Base-by-base conservation (phyloP, 2,113 vertebrate genomes). In the Cepphus grylle region DNA sequence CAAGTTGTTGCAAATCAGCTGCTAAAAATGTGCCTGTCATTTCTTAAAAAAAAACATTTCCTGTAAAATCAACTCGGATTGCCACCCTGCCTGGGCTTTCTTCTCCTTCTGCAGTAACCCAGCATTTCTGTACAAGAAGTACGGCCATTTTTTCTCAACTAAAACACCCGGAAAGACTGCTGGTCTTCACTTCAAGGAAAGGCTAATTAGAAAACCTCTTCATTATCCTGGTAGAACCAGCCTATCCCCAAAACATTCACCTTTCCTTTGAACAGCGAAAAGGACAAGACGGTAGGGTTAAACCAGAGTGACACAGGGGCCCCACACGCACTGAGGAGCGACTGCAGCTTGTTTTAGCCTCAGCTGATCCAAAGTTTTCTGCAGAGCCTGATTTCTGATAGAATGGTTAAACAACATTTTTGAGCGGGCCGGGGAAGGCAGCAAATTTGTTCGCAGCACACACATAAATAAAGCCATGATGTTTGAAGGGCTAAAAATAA, bases 401-500 rank as follows among this genome's bases (percentile, higher is more conserved):
- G 62, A 69, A 45, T 38, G 55, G 50, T 90, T 81, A 67, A 92
- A 80, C 53, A 38, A 1, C 22, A 6, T 23, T 83, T 88, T 66
- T 84, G 47, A 87, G 66, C 25, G 87, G 81, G 38, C 52, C 55
- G 59, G 56, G 29, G 47, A 87, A 94, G 29, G 56, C 81, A 79
- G 56, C n/a, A 61, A 29, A 76, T 79, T 84, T 67, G 11, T 81
- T 81, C 52, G 93, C 52, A 23, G 47, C 38, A 47, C 56, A 62
- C 55, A 72, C 38, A 76, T 81, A 91, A 94, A 90, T 67, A 79
- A 87, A 20, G n/a, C 29, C 45, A 27, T 38, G 52, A 76, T 63
- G 47, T 79, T 4, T 85, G 65, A 95, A 96, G 65, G 63, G 38
- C 78, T 95, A n/a, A 90, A 87, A 79, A 82, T 63, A 53, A 71